Conservation (phyloP, 2,888 invertebrate species). For the Tanytarsus gracilentus region DNA sequence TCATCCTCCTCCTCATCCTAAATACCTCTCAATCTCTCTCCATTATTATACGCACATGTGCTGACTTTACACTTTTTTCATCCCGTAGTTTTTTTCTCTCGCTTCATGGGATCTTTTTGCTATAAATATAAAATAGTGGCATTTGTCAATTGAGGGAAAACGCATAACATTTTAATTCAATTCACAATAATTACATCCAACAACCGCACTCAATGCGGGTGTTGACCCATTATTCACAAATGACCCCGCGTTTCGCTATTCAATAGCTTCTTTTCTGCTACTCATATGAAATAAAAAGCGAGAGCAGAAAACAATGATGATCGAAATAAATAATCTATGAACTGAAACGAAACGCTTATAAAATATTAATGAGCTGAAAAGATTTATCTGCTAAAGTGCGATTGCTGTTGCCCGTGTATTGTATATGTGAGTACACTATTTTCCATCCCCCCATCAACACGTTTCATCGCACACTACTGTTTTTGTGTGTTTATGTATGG, state of each 20-base stretch:
- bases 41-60: slow-evolving; percentile 3
- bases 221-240: slow-evolving; percentile 14
- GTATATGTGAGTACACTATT: neutral
- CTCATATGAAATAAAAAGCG: neutral
- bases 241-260: neutral
- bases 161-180: slow-evolving; percentile 3
- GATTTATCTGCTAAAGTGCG: slow-evolving; percentile 28
- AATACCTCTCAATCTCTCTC: too few species aligned
- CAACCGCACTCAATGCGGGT: neutral
- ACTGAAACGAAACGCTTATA: slow-evolving; percentile 29
- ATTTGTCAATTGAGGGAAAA: neutral
- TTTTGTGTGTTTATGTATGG: neutral
- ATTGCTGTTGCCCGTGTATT: slow-evolving; percentile 7
- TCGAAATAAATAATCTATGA: slow-evolving; percentile 29
- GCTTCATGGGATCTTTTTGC: too few species aligned
- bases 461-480: neutral
- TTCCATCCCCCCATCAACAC: neutral
- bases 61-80: slow-evolving; percentile 1
- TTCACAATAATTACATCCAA: slow-evolving; percentile 16
- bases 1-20: neutral
- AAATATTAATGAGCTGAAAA: slow-evolving; percentile 29
- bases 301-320: slow-evolving; percentile 23
- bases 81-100: neutral
- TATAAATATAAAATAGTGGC: too few species aligned
- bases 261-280: neutral